Base-by-base conservation (phyloP, 2,888 invertebrate genomes). In the Heteromurus nitidus region DNA sequence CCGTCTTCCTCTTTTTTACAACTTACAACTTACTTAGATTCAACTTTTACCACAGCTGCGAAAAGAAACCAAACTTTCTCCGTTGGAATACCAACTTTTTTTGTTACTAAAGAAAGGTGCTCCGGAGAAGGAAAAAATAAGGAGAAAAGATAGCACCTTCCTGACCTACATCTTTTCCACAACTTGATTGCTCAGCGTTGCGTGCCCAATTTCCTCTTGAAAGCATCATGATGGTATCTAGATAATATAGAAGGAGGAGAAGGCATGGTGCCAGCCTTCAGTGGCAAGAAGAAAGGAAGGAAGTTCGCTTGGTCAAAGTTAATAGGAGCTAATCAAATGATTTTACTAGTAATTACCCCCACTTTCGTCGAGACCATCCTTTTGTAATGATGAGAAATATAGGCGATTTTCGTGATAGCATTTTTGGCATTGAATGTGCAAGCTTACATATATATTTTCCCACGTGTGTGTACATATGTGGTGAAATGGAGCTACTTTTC, bases 131-230 rank as follows among this genome's bases (percentile, higher is more conserved):
- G 47, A 62, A 47, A 42, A 62, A 55, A 50, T 30, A 11, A 58
- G 55, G n/a, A 75, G 30, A 36, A 13, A 36, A 36, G 36, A 5
- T 36, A 11, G 47, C 20, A 31, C 22, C 24, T 20, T 36, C 24
- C 55, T 67, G 75, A 75, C 75, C 75, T 28, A 75, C 53, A 75
- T 75, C 28, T 50, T 22, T 47, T 16, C n/a, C 47, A 16, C n/a
- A 47, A 47, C 47, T 36, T 36, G n/a, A 47, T 13, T 47, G 13
- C n/a, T n/a, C 26, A 36, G 36, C 36, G 7, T 13, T 36, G 13
- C 36, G 13, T 36, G 5, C 36, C n/a, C 58, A 58, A 30, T 22
- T 55, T 20, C 24, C 1, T 9, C 53, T 11, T 22, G 22, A 20
- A 13, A 64, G 24, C 9, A 50, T n/a, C 53, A 36, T 24, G n/a